These are phyloP conservation scores for Rugalucina vietnamica DNA, from an alignment of 2,888 invertebrate genomes.

Conservation along the genomic window DNA sequence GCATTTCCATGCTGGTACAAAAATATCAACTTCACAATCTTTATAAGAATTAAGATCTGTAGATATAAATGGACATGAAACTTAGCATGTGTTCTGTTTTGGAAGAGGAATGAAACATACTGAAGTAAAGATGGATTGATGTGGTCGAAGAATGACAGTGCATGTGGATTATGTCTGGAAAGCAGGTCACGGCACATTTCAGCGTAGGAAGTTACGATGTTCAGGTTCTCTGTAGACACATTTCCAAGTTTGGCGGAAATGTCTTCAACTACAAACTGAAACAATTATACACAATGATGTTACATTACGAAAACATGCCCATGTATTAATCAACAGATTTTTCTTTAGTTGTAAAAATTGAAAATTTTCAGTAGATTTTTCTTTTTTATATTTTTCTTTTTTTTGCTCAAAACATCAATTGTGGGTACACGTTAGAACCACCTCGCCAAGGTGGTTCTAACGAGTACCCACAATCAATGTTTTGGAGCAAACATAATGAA, in stretches of 20 bases:
- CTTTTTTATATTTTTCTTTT: too few relatives aligned
- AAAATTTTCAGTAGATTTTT: too few relatives aligned
- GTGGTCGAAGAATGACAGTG: neutral
- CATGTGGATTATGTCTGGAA: slow-evolving; percentile 10
- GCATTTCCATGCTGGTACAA: neutral
- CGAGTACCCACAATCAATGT: too few relatives aligned
- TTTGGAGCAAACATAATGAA: too few relatives aligned
- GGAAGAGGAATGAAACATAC: neutral
- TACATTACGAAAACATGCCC: too few relatives aligned
- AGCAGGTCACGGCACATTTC: slow-evolving; percentile 32
- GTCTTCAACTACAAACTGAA: neutral
- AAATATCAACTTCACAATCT: neutral
- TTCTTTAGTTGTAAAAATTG: too few relatives aligned
- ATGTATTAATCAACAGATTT: too few relatives aligned
- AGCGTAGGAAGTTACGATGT: neutral
- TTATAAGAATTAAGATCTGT: neutral
- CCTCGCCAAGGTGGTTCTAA: too few relatives aligned
- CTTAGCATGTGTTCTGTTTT: neutral
- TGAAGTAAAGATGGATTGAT: neutral
- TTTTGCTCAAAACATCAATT: too few relatives aligned
- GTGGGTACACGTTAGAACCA: too few relatives aligned
- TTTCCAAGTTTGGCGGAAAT: neutral
- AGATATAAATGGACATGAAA: neutral
- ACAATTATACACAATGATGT: too few relatives aligned
- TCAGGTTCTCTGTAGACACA: neutral